phyloP scores from a whole-genome alignment of 2,888 invertebrate species.

The Epirrhoe alternata region DNA sequence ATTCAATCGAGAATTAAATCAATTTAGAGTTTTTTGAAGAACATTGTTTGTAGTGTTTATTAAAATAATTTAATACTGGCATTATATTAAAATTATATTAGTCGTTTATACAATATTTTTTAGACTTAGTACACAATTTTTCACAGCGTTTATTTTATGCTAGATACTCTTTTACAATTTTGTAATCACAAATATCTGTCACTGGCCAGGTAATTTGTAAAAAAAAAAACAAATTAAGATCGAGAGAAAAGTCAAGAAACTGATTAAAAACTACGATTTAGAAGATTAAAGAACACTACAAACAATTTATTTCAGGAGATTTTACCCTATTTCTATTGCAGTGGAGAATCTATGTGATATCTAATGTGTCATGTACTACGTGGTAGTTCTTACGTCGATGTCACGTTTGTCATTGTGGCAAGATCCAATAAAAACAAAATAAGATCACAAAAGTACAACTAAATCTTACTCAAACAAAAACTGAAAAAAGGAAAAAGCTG shows the following conservation, averaged over 20 bases:
- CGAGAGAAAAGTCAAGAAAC: background rate
- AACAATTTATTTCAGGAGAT: slow-evolving; percentile 44
- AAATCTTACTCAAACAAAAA: no score
- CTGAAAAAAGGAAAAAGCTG: no score
- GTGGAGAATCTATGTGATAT: slow-evolving; percentile 69
- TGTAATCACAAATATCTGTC: background rate
- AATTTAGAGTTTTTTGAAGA: slow-evolving; percentile 49
- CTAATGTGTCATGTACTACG: slow-evolving; percentile 69
- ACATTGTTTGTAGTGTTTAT: slow-evolving; percentile 42
- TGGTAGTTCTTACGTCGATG: slow-evolving; percentile 45
- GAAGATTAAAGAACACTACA: slow-evolving; percentile 39
- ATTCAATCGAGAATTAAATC: slow-evolving; percentile 66
- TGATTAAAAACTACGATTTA: background rate
- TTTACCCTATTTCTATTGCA: slow-evolving; percentile 72
- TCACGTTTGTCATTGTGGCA: slow-evolving; percentile 29
- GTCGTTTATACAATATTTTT: background rate
- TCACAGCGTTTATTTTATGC: no score
- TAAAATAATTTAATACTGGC: slow-evolving; percentile 33
- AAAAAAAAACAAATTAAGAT: background rate
- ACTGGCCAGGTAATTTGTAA: background rate
- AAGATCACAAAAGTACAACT: background rate
- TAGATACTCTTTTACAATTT: background rate
- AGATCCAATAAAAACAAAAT: slow-evolving; percentile 23
- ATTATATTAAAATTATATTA: background rate
- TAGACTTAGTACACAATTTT: background rate